Conservation (phyloP, 2,113 vertebrate genomes). For the Hemicordylus capensis region DNA sequence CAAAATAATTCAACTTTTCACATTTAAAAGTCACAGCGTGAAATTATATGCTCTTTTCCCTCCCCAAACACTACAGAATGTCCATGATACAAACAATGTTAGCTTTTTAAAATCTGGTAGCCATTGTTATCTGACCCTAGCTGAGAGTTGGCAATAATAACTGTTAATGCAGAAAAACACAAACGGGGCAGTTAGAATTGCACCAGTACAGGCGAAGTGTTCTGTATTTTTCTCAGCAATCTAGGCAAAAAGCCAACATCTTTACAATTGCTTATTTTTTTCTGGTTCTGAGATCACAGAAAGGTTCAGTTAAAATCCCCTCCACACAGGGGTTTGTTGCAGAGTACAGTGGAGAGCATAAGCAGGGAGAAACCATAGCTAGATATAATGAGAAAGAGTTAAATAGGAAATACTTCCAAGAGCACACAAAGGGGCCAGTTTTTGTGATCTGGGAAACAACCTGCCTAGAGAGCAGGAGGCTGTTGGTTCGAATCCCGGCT, state of each 20-base stretch:
- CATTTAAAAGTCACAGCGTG: too few relatives aligned
- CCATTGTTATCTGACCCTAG: background rate
- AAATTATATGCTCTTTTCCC: too few relatives aligned
- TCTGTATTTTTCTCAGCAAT: background rate
- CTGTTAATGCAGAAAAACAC: fast-evolving
- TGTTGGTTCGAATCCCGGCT: too few relatives aligned
- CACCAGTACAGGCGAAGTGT: background rate
- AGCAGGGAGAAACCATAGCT: background rate
- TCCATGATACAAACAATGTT: background rate
- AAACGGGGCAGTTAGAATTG: background rate
- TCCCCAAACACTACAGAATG: background rate
- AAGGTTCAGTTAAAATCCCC: background rate
- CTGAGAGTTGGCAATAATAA: background rate
- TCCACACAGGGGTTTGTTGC: fast-evolving
- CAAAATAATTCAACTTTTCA: too few relatives aligned
- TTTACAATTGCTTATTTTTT: slow-evolving; percentile 12
- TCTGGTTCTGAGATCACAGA: slow-evolving; percentile 5
- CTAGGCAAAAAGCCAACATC: background rate
- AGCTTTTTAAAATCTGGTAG: background rate
- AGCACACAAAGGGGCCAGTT: too few relatives aligned
- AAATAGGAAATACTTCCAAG: too few relatives aligned
- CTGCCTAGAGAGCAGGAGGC: too few relatives aligned
- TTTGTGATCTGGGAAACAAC: too few relatives aligned
- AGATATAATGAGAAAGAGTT: too few relatives aligned
- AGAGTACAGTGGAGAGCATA: background rate